Percentiles rank a stretch among this genome's conserved stretches.
Evolutionary conservation across 2,888 invertebrate species (phyloP).

Genomic region (Cryptus viduatorius): DNA sequence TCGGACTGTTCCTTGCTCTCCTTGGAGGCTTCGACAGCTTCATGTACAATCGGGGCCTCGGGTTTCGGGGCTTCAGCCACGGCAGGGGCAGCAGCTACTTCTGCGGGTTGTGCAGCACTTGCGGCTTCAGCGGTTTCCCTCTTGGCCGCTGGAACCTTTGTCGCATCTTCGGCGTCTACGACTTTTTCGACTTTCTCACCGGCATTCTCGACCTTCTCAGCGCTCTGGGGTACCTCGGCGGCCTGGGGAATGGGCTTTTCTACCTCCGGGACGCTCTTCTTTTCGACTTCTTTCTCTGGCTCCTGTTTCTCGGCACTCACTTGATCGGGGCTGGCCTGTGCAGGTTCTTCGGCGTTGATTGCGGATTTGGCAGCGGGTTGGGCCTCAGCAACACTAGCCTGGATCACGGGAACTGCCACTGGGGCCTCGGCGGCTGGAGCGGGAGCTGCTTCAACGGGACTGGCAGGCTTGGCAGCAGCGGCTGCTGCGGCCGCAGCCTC

Average conservation of each 20-base stretch:
- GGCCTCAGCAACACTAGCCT: constrained; percentile 40
- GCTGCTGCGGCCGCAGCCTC: constrained; percentile 64
- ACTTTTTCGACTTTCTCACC: background rate
- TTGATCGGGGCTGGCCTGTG: constrained; percentile 34
- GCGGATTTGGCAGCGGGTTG: constrained; percentile 50
- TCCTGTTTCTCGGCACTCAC: constrained; percentile 22
- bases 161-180: background rate
- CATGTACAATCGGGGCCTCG: constrained; percentile 46
- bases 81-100: constrained; percentile 28
- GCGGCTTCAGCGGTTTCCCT: constrained; percentile 33
- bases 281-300: constrained; percentile 66
- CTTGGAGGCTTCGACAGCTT: constrained; percentile 46
- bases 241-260: constrained; percentile 31
- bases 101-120: constrained; percentile 19
- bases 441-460: background rate
- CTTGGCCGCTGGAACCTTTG: constrained; percentile 1
- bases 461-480: constrained; percentile 76
- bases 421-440: background rate
- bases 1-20: constrained; percentile 61
- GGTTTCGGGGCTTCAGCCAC: constrained; percentile 17
- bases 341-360: constrained; percentile 44
- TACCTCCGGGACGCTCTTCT: constrained; percentile 41
- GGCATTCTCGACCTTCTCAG: background rate
- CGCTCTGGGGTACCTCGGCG: background rate
- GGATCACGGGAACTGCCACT: background rate